Percentiles rank a stretch among this genome's conserved stretches.
Evolutionary conservation across 2,113 vertebrate species (phyloP).

Genomic region (Scartelaos histophorus): DNA sequence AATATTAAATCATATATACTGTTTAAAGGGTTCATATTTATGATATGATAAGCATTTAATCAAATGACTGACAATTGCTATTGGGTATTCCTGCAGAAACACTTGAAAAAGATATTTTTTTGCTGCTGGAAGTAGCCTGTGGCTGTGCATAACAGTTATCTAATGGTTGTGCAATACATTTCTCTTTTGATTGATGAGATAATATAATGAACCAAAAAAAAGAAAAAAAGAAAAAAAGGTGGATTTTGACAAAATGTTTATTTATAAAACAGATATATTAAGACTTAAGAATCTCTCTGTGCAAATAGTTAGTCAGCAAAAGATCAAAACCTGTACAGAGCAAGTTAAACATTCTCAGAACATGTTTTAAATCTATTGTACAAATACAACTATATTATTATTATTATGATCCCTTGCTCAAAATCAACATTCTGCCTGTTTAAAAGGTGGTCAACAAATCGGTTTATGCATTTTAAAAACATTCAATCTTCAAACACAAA

Average conservation of each 20-base stretch:
- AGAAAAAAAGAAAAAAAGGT: neutral
- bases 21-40: too few relatives aligned
- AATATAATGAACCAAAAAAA: neutral
- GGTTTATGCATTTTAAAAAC: conserved; percentile 21
- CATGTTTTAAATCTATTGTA: conserved; percentile 23
- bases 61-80: neutral
- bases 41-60: neutral
- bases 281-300: conserved; percentile 48
- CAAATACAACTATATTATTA: conserved; percentile 8
- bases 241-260: conserved; percentile 54
- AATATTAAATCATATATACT: too few relatives aligned
- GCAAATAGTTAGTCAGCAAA: conserved; percentile 37
- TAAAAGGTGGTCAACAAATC: conserved; percentile 24
- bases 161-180: neutral
- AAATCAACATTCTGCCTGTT: conserved; percentile 13
- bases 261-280: conserved; percentile 65
- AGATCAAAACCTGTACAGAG: conserved; percentile 26
- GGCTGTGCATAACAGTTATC: neutral
- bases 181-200: neutral
- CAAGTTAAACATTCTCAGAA: conserved; percentile 27
- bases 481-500: conserved; percentile 25
- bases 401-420: conserved; percentile 10
- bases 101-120: neutral
- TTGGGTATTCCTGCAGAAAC: neutral
- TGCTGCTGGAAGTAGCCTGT: conserved; percentile 8